Evolutionary conservation across 2,113 vertebrate species (phyloP), one percentile per base, ranked within the genome.

Genomic region (Litocranius walleri): DNA sequence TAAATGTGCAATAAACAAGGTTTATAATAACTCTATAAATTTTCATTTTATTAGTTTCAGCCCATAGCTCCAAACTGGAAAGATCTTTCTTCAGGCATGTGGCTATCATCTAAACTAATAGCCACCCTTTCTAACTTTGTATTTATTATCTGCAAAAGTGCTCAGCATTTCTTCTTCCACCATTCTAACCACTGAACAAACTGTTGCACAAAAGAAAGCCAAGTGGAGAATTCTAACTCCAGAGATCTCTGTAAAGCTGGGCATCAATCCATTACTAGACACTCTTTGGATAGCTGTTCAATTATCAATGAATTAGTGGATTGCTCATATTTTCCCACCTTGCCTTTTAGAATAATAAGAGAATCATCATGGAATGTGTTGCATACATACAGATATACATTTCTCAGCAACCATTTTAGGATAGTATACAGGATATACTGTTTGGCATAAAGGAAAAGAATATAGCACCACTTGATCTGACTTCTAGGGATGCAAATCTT

Each of bases 1-100:
- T 93, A 97, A 97, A 57, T 96, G 91, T 96, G 43, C 93, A 97
- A 96, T 97, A 97, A 96, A 96, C 40, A 97, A 89, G 54, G 16
- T 96, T 97, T 97, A 95, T 13, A 95, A 90, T 78, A 97, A 78
- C 16, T 57, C 40, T 74, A 61, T 96, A 92, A 97, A 96, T 80
- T 94, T 95, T 82, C 36, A 91, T 95, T 95, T 98, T 95, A 95
- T 97, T 97, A 71, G 90, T 93, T 97, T 95, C 33, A 93, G 48
- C 15, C 62, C 48, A 84, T 77, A 88, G 36, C 52, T 71, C 9
- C 59, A 84, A 62, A 5, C 25, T 85, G 25, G 16, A 90, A 97
- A 61, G 10, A 43, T 74, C 12, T 54, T 81, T 86, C 74, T 57
- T 77, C 16, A 86, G 80, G 36, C 27, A 92, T 13, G 21, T 29